phyloP scores from a whole-genome alignment of 1,140 invertebrate genomes.

The Neodiprion lecontei region DNA sequence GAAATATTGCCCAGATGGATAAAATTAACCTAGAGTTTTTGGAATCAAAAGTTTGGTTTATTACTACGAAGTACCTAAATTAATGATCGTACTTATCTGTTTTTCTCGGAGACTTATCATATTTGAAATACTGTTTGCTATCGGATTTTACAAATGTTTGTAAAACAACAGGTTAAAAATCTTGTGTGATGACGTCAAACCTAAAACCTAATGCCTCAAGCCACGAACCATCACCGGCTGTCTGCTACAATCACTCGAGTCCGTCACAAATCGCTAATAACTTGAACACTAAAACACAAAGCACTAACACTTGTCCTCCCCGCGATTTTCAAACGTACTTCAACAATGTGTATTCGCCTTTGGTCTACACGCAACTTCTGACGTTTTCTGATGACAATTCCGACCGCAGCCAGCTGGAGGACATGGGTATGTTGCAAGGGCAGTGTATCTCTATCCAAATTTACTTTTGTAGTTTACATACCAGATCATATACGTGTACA shows the following conservation, averaged over 20 bases:
- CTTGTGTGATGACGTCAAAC: not conserved
- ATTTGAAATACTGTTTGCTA: conserved; percentile 30
- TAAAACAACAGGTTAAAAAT: not conserved
- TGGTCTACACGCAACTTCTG: too few relatives aligned
- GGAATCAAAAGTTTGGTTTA: not conserved
- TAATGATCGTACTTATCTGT: conserved; percentile 70
- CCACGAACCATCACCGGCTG: not conserved
- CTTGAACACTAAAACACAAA: too few relatives aligned
- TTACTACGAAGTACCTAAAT: conserved; percentile 19
- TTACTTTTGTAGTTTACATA: too few relatives aligned
- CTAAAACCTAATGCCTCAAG: not conserved
- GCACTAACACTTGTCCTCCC: too few relatives aligned
- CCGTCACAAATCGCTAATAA: too few relatives aligned
- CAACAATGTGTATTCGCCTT: too few relatives aligned
- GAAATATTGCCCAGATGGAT: conserved; percentile 9
- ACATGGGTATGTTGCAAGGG: too few relatives aligned
- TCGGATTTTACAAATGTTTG: not conserved
- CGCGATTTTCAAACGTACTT: too few relatives aligned
- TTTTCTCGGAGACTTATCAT: conserved; percentile 76
- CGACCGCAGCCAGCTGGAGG: too few relatives aligned
- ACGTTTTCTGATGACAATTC: too few relatives aligned
- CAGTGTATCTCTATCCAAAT: too few relatives aligned
- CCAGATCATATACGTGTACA: too few relatives aligned
- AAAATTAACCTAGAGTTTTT: conserved; percentile 5
- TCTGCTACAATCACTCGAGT: not conserved